Evolutionary conservation across 2,797 vertebrate genomes (phyloP), one percentile per base, ranked within the genome.

Genomic region (Arnoldichthys spilopterus): DNA sequence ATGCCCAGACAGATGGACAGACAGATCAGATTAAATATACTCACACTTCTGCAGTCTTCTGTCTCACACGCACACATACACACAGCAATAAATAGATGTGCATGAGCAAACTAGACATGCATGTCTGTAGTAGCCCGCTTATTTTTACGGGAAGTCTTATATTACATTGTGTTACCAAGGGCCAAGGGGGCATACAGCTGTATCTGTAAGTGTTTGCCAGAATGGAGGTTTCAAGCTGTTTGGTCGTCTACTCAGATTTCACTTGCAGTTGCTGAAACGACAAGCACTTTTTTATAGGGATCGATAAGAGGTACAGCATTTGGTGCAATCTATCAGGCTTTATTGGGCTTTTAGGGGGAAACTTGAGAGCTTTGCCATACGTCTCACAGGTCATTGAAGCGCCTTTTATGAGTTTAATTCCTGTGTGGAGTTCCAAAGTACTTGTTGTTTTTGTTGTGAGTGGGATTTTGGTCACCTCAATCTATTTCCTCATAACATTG

Each of bases 1-100:
- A 87, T 84, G 84, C 79, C 76, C 9, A 88, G 89, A 88, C 90
- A 88, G 84, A 88, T 89, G 85, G 86, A 89, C 77, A 80, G 85
- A 80, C 89, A 82, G 86, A 90, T 90, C 88, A 86, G 85, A 84
- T 92, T 93, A 92, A 92, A 91, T 92, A 89, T 91, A 92, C 88
- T 87, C 81, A 74, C 85, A 51, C 54, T 61, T 74, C 67, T 74
- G 37, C n/a, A 28, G 24, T 18, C 34, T 67, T 28, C 66, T 34
- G 13, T 89, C 78, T 72, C 75, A 82, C 49, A 43, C 28, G 87
- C 77, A 87, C 89, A 88, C 83, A 86, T 89, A 89, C 78, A 74
- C 75, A 83, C 34, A 37, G 90, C 83, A 92, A 90, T 91, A 93
- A 92, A 93, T 93, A 93, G 89, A 90, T 87, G 18, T 81, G 83